A percentile compares a stretch with the other conserved stretches of the same genome.
phyloP scores from a whole-genome alignment of 2,888 invertebrate genomes.

The Syritta pipiens region DNA sequence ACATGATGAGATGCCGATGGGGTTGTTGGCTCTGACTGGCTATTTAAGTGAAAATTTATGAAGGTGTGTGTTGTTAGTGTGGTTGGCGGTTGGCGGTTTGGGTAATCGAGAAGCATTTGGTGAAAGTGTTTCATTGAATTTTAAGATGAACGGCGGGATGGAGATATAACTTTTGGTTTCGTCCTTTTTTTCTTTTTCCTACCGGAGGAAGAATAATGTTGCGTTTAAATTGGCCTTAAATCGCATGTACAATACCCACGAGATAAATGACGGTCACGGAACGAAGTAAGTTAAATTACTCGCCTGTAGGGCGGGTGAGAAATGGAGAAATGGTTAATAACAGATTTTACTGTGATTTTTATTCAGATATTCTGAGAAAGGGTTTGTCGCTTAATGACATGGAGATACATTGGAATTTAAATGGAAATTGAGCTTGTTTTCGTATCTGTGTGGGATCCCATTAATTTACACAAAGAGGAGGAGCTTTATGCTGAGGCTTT shows the following conservation, averaged over 20 bases:
- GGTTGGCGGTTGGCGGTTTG: too few species aligned
- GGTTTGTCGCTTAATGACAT: too few species aligned
- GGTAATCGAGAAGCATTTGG: conserved; percentile 29
- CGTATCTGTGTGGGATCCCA: too few species aligned
- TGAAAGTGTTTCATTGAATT: conserved; percentile 53
- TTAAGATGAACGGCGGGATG: conserved; percentile 35
- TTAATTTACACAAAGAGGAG: too few species aligned
- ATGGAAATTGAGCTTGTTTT: too few species aligned
- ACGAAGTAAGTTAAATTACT: background rate
- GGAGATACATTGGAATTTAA: too few species aligned
- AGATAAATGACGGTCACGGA: background rate
- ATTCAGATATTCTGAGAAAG: too few species aligned
- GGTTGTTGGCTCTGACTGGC: conserved; percentile 8
- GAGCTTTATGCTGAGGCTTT: too few species aligned
- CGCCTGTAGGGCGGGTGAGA: background rate
- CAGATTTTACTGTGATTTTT: too few species aligned
- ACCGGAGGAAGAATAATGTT: background rate
- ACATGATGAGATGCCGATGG: conserved; percentile 28
- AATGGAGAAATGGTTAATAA: background rate
- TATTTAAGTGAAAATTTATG: conserved; percentile 54
- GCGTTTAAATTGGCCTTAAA: conserved; percentile 17
- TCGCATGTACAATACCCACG: background rate
- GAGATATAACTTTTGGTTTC: conserved; percentile 25
- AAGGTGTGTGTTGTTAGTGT: conserved; percentile 5
- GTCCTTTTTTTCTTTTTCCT: too few species aligned